Evolutionary conservation across 2,113 vertebrate species (phyloP).

Genomic region (Suricata suricatta): DNA sequence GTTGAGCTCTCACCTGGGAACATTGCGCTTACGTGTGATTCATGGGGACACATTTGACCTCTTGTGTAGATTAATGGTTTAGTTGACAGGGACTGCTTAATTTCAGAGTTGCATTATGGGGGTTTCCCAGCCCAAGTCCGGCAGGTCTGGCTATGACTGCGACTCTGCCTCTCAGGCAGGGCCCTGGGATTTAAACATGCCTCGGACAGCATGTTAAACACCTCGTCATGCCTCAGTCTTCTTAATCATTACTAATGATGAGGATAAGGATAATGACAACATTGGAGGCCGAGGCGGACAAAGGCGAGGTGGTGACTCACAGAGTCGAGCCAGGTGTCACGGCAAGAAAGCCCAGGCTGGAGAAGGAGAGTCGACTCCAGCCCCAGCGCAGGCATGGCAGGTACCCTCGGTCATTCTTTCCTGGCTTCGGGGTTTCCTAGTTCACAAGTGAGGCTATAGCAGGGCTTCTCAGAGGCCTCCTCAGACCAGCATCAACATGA

Average conservation of each 20-base stretch:
- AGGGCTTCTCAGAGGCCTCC: not conserved
- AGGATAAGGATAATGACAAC: conserved; percentile 54
- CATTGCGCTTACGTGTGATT: not conserved
- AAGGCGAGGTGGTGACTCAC: not conserved
- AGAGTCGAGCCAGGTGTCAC: not conserved
- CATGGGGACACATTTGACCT: not conserved
- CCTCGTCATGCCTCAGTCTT: conserved; percentile 50
- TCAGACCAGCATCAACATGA: not conserved
- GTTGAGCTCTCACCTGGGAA: not conserved
- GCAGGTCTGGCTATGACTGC: not conserved
- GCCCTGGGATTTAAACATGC: not conserved
- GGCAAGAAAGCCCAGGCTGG: not conserved
- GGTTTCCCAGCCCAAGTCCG: not conserved
- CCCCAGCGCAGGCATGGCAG: not conserved
- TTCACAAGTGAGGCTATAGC: not conserved
- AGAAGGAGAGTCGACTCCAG: not conserved
- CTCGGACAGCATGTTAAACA: conserved; percentile 28
- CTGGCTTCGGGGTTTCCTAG: not conserved
- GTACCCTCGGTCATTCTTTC: not conserved
- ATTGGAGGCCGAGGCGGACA: not conserved
- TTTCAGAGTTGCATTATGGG: not conserved
- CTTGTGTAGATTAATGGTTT: not conserved
- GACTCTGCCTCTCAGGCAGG: not conserved
- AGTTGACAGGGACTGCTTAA: conserved; percentile 18
- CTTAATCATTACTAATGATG: conserved; percentile 64